Conservation (phyloP, 2,888 invertebrate genomes). For the Trimorus sp. region DNA sequence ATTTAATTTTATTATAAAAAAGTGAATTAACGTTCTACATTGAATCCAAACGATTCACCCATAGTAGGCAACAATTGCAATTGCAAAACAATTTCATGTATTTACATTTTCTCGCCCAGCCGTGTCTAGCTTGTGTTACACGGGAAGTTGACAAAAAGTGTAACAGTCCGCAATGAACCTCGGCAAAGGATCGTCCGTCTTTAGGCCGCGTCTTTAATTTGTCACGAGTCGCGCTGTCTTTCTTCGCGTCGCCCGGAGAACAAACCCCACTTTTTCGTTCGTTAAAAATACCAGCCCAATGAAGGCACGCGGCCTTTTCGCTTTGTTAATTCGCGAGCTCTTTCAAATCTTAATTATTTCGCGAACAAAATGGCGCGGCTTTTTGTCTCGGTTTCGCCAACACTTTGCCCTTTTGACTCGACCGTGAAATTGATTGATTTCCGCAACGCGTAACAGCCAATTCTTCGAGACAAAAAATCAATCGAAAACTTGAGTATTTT, state of each 20-base stretch:
- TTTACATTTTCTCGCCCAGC: no score
- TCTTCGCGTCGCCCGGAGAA: conserved; percentile 1
- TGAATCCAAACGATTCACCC: no score
- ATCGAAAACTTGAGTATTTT: no score
- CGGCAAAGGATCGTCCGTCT: no score
- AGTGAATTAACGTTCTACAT: no score
- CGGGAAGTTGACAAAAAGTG: no score
- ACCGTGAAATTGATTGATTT: conserved; percentile 5
- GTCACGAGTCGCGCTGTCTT: conserved; percentile 1
- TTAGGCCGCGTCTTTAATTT: conserved; percentile 1
- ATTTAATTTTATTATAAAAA: no score
- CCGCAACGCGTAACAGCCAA: background rate
- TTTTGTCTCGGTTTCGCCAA: background rate
- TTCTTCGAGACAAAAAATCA: no score
- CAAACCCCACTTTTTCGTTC: conserved; percentile 18
- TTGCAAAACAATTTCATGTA: no score
- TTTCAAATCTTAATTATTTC: conserved; percentile 26
- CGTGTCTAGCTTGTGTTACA: no score
- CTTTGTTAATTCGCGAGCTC: conserved; percentile 15
- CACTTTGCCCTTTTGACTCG: background rate
- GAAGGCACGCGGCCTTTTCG: background rate
- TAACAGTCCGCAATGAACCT: no score
- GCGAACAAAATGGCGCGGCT: conserved; percentile 15
- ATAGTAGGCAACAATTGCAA: no score
- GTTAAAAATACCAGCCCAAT: conserved; percentile 10